A percentile compares a stretch with the other conserved stretches of the same genome.
These are phyloP conservation scores for Syritta pipiens DNA, from an alignment of 2,888 invertebrate species.

Conservation along the genomic window DNA sequence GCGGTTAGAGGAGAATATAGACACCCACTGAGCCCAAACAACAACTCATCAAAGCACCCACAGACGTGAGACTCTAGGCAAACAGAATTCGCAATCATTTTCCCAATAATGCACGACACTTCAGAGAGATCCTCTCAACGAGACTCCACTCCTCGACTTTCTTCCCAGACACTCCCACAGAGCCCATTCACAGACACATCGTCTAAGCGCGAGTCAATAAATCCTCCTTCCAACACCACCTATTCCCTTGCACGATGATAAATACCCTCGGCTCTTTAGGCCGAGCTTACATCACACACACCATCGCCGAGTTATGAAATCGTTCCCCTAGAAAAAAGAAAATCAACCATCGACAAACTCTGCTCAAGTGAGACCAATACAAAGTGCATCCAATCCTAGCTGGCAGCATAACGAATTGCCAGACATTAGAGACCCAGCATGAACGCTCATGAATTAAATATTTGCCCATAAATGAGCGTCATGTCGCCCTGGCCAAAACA, in stretches of 20 bases:
- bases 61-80: too few species aligned
- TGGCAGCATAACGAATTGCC: conserved; percentile 58
- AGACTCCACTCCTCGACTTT: too few species aligned
- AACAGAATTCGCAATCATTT: too few species aligned
- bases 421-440: conserved; percentile 62
- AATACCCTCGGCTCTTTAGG: background rate
- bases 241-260: conserved; percentile 47
- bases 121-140: too few species aligned
- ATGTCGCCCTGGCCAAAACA: conserved; percentile 60
- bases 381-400: conserved; percentile 36
- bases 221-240: conserved; percentile 52
- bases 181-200: too few species aligned
- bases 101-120: too few species aligned
- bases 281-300: background rate
- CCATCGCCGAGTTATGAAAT: background rate
- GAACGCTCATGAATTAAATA: conserved; percentile 66
- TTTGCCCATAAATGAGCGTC: conserved; percentile 61
- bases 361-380: conserved; percentile 7
- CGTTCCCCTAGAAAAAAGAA: background rate
- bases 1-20: too few species aligned
- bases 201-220: too few species aligned
- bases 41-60: too few species aligned
- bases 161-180: too few species aligned
- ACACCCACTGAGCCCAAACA: too few species aligned
- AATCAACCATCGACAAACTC: background rate